Evolutionary conservation across 2,113 vertebrate species (phyloP), one percentile per base, ranked within the genome.

Genomic region (Gobius niger): DNA sequence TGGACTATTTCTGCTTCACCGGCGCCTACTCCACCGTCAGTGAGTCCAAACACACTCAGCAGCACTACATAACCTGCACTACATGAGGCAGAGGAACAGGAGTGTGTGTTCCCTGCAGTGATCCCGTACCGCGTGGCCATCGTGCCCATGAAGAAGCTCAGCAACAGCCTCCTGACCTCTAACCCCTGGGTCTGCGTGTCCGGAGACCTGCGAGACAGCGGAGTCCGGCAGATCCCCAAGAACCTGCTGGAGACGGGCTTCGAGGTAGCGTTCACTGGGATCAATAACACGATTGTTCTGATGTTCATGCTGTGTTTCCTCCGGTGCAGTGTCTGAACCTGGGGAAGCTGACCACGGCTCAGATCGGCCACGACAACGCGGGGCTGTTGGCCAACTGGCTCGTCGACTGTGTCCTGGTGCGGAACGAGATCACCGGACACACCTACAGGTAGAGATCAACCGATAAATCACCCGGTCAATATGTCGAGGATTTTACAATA

Each of bases 1-100:
- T 97, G 65, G 96, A 98, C 90, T 98, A 98, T 70, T 98, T 96
- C 92, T 98, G 96, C 90, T 98, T 98, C 75, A 98, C 96, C 76
- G 95, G 94, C 0, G 96, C 96, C 79, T 98, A 98, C 90, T 96
- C 96, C 78, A 88, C 86, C 72, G 85, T 88, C 72, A 76, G 86
- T 88, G 70, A 86, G 84, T 85, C 13, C n/a, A 16, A 7, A 34
- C 24, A 34, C 3, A 34, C 24, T 4, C 24, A 34, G 3, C 44
- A 52, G 18, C 13, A 51, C 60, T 53, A 24, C 7, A 12, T 10
- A 19, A 19, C 16, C 15, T 47, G n/a, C 44, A 47, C 7, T 2
- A 47, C 24, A 2, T 4, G 24, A 34, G 24, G 24, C 24, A 34
- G 24, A 34, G 24, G 5, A 34, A 34, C 24, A 24, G 24, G 24